These are phyloP conservation scores for Caenorhabditis latens DNA, from an alignment of 1,140 invertebrate species.

Conservation along the genomic window DNA sequence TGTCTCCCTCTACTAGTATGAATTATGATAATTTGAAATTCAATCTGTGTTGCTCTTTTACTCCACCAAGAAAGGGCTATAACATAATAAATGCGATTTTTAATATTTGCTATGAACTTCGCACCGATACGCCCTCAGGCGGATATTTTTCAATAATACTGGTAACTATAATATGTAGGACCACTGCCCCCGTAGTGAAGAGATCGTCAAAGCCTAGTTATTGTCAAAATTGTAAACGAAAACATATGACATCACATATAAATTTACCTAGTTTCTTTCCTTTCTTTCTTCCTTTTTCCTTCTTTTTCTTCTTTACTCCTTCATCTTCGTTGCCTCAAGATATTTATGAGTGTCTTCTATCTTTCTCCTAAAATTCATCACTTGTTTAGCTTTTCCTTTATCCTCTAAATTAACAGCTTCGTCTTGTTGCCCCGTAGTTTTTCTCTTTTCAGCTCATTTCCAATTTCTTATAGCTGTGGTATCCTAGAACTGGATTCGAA, in stretches of 20 bases:
- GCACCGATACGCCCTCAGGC: constrained; percentile 15
- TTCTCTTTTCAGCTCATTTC: not conserved
- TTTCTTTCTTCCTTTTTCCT: not conserved
- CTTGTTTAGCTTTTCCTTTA: not conserved
- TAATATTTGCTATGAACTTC: constrained; percentile 43
- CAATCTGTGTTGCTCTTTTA: constrained; percentile 13
- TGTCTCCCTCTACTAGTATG: not conserved
- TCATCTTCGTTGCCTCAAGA: constrained; percentile 21
- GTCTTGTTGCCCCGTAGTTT: not conserved
- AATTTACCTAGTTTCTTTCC: constrained; percentile 32
- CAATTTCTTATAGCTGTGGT: not conserved
- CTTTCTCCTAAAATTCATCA: constrained; percentile 44
- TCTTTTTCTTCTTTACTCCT: not conserved
- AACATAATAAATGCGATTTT: not conserved
- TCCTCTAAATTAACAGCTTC: not conserved
- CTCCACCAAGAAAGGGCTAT: not conserved
- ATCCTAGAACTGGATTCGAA: not conserved
- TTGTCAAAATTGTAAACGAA: constrained; percentile 36
- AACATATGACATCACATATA: constrained; percentile 50
- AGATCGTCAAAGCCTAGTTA: constrained; percentile 42
- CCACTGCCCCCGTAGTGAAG: not conserved
- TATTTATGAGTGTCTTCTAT: constrained; percentile 18
- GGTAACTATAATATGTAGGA: constrained; percentile 15
- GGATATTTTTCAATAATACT: constrained; percentile 1
- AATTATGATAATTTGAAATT: not conserved